Evolutionary conservation across 2,797 vertebrate genomes (phyloP).

Genomic region (Aythya fuligula): DNA sequence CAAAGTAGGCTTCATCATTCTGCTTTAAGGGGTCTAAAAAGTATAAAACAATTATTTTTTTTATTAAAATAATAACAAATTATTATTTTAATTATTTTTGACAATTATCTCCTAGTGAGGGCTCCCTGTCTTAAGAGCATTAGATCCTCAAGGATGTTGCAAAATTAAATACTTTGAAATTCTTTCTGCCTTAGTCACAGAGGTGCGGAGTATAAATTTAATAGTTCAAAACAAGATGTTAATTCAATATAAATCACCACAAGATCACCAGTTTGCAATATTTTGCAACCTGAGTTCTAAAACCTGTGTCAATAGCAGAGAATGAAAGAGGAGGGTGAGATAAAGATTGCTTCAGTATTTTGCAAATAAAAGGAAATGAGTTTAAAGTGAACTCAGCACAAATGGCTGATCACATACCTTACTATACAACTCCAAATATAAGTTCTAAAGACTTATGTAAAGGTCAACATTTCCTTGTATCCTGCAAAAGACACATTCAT

Average conservation of each 20-base stretch:
- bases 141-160: neutral
- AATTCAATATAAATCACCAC: neutral
- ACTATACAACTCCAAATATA: neutral
- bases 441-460: neutral
- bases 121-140: neutral
- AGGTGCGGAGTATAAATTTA: neutral
- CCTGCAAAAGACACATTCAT: neutral
- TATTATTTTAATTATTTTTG: neutral
- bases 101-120: neutral
- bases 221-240: neutral
- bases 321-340: neutral
- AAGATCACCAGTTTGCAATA: neutral
- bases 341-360: neutral
- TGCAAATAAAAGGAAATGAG: neutral
- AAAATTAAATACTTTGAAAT: neutral
- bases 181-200: neutral
- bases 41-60: neutral
- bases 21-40: neutral
- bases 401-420: neutral
- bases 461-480: neutral
- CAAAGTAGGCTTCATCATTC: neutral
- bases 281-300: neutral
- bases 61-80: too few species aligned
- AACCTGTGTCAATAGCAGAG: neutral
- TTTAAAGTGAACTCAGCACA: neutral